A percentile compares a stretch with the other conserved stretches of the same genome.
Conservation (phyloP, 2,888 invertebrate genomes). For the Xanthia icteritia region DNA sequence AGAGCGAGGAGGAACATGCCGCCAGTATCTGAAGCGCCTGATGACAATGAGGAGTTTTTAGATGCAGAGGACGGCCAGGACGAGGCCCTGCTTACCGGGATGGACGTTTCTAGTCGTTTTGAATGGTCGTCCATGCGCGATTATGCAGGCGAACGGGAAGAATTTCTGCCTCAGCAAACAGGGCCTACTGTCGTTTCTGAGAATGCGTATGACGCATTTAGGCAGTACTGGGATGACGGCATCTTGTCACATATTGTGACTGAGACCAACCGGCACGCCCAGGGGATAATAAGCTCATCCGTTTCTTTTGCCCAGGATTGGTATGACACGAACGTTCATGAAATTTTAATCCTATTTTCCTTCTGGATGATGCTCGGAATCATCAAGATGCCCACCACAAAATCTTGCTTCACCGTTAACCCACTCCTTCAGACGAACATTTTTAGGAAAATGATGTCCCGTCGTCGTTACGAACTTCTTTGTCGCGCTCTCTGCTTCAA, state of each 20-base stretch:
- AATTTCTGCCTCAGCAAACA: background rate
- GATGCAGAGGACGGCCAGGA: background rate
- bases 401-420: background rate
- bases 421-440: background rate
- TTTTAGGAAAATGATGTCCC: background rate
- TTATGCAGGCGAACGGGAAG: background rate
- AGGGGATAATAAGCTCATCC: background rate
- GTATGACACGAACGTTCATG: slow-evolving; percentile 2
- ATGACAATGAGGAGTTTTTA: background rate
- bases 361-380: slow-evolving; percentile 8
- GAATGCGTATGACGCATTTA: slow-evolving; percentile 6
- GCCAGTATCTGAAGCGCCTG: background rate
- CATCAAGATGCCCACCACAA: background rate
- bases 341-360: background rate
- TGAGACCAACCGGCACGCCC: background rate
- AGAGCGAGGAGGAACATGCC: background rate
- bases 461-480: background rate
- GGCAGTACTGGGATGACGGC: slow-evolving; percentile 1
- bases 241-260: background rate
- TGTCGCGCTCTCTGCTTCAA: background rate
- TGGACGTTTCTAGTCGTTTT: background rate
- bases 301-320: background rate
- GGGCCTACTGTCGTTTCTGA: background rate
- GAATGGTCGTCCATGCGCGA: background rate
- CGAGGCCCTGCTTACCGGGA: background rate